Conservation (phyloP, 2,113 vertebrate genomes). For the Leptodactylus fuscus region DNA sequence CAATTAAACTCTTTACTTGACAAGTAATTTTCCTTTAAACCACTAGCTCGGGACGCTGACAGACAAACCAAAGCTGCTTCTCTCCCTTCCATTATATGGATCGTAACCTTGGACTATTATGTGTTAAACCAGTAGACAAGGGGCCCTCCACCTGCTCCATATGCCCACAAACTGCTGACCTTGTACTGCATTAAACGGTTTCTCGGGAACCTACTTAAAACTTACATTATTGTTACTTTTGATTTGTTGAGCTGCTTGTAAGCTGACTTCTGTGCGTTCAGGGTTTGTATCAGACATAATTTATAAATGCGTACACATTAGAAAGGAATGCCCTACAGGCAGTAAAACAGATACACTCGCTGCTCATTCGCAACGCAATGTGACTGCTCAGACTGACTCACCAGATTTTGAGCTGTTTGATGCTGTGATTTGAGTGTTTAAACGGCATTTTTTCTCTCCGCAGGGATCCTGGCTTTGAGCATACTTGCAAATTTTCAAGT, state of each 20-base stretch:
- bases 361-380: slow-evolving; percentile 38
- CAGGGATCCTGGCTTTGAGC: slow-evolving; percentile 59
- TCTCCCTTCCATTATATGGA: not conserved
- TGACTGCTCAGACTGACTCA: slow-evolving; percentile 58
- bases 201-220: slow-evolving; percentile 31
- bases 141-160: slow-evolving; percentile 55
- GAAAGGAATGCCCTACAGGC: slow-evolving; percentile 58
- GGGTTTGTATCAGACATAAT: slow-evolving; percentile 54
- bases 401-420: slow-evolving; percentile 40
- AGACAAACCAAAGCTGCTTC: slow-evolving; percentile 52
- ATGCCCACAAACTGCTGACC: slow-evolving; percentile 60
- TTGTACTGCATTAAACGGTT: slow-evolving; percentile 55
- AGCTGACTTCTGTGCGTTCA: slow-evolving; percentile 32
- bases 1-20: slow-evolving; percentile 68
- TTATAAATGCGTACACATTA: slow-evolving; percentile 51
- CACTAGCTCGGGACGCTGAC: slow-evolving; percentile 67
- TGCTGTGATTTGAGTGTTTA: slow-evolving; percentile 34
- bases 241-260: slow-evolving; percentile 56
- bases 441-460: slow-evolving; percentile 56
- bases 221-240: slow-evolving; percentile 22
- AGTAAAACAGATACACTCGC: slow-evolving; percentile 54
- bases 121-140: not conserved
- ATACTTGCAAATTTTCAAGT: slow-evolving; percentile 61
- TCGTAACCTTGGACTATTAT: slow-evolving; percentile 37
- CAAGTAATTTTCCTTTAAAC: slow-evolving; percentile 68